These are phyloP conservation scores for Tupaia chinensis DNA, from an alignment of 2,113 vertebrate species.

Conservation along the genomic window DNA sequence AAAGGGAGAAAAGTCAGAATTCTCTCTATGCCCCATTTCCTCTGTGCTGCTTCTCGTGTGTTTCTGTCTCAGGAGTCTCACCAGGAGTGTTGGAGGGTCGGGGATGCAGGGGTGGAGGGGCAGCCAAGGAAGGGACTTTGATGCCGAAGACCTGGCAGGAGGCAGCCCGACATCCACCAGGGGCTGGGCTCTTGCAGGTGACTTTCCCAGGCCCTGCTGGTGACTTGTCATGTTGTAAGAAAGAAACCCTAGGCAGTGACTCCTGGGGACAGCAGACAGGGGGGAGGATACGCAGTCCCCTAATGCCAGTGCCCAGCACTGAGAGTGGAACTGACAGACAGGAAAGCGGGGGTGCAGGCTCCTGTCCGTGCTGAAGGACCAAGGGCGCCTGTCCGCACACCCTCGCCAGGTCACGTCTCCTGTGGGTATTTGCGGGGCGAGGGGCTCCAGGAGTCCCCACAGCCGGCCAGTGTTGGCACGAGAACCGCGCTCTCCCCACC, in stretches of 20 bases:
- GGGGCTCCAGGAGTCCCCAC: neutral
- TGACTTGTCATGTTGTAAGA: neutral
- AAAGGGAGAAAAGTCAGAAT: neutral
- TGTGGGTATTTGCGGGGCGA: neutral
- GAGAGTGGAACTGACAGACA: neutral
- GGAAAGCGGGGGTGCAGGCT: neutral
- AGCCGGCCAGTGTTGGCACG: neutral
- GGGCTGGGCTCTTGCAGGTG: neutral
- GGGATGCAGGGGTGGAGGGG: neutral
- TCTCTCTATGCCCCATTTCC: neutral
- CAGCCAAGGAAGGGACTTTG: neutral
- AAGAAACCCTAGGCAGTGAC: neutral
- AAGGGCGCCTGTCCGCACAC: neutral
- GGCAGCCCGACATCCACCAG: neutral
- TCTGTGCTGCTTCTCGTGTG: neutral
- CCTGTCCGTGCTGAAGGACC: neutral
- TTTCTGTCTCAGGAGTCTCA: neutral
- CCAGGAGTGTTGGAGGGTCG: neutral
- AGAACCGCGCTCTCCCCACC: neutral
- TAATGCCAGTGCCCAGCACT: neutral
- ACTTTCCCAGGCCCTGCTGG: neutral
- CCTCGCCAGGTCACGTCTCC: neutral
- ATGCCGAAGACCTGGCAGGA: neutral
- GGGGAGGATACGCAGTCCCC: neutral
- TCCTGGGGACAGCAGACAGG: neutral